A percentile compares a stretch with the other conserved stretches of the same genome.
Evolutionary conservation across 2,888 invertebrate genomes (phyloP).

Genomic region (Smittia aterrima): DNA sequence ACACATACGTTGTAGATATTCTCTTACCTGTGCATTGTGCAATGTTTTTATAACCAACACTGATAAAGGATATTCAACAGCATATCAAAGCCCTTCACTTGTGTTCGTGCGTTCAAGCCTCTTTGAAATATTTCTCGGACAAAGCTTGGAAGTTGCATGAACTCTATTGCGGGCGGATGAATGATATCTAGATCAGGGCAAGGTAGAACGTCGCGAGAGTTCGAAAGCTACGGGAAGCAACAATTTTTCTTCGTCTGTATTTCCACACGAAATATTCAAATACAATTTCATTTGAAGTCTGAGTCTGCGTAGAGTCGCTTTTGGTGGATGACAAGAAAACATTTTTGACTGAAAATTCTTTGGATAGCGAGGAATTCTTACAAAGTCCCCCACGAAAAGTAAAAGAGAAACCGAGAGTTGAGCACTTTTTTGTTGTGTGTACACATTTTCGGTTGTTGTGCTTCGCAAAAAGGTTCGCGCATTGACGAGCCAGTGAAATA

Average conservation of each 20-base stretch:
- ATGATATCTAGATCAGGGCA: neutral
- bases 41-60: constrained; percentile 36
- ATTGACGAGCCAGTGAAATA: constrained; percentile 5
- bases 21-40: constrained; percentile 40
- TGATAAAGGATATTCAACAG: constrained; percentile 28
- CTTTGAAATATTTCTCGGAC: neutral
- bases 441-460: constrained; percentile 8
- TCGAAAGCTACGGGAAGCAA: constrained; percentile 34
- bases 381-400: neutral
- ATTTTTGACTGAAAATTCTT: neutral
- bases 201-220: neutral
- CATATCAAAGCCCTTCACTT: neutral
- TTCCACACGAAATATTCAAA: constrained; percentile 16
- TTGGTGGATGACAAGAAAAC: constrained; percentile 13
- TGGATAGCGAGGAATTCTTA: neutral
- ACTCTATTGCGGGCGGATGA: neutral
- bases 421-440: constrained; percentile 5
- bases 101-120: neutral
- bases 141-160: neutral
- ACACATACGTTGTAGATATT: neutral
- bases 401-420: neutral
- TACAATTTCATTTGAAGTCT: constrained; percentile 11
- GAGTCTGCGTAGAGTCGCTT: constrained; percentile 33
- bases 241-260: constrained; percentile 32
- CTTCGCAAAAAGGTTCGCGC: neutral